A percentile compares a stretch with the other conserved stretches of the same genome.
Conservation (phyloP, 2,113 vertebrate genomes). For the Clarias gariepinus region DNA sequence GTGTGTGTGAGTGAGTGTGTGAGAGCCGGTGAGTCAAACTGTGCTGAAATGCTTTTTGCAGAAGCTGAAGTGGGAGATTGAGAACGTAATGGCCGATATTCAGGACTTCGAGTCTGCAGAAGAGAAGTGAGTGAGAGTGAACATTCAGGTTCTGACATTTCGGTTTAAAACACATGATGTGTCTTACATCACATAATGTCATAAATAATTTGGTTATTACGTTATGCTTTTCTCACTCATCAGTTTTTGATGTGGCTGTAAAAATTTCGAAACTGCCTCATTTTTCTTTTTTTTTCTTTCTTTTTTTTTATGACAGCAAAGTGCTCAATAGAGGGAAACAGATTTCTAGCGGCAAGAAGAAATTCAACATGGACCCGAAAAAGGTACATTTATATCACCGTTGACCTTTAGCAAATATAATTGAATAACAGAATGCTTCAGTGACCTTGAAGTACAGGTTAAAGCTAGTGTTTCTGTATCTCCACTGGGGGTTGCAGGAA, state of each 20-base stretch:
- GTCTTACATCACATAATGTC: not conserved
- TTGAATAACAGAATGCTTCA: not conserved
- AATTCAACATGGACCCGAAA: slow-evolving; percentile 91
- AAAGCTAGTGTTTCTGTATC: not conserved
- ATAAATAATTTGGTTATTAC: not conserved
- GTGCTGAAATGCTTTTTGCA: slow-evolving; percentile 57
- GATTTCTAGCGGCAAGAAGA: slow-evolving; percentile 81
- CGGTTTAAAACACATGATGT: not conserved
- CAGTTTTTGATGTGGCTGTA: not conserved
- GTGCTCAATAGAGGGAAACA: slow-evolving; percentile 76
- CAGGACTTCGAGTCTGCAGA: slow-evolving; percentile 81
- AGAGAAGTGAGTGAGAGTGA: slow-evolving; percentile 77
- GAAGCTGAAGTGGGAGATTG: slow-evolving; percentile 88
- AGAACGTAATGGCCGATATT: slow-evolving; percentile 83
- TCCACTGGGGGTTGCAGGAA: not conserved
- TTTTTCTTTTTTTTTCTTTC: not conserved
- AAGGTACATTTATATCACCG: slow-evolving; percentile 72
- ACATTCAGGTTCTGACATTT: not conserved
- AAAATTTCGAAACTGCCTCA: not conserved
- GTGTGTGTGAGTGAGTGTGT: slow-evolving; percentile 6
- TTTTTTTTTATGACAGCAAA: slow-evolving; percentile 65
- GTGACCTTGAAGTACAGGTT: not conserved
- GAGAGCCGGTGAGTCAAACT: not conserved
- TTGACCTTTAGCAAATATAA: not conserved
- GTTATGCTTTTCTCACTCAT: not conserved